Conservation (phyloP, 2,113 vertebrate species). For the Laterallus jamaicensis region DNA sequence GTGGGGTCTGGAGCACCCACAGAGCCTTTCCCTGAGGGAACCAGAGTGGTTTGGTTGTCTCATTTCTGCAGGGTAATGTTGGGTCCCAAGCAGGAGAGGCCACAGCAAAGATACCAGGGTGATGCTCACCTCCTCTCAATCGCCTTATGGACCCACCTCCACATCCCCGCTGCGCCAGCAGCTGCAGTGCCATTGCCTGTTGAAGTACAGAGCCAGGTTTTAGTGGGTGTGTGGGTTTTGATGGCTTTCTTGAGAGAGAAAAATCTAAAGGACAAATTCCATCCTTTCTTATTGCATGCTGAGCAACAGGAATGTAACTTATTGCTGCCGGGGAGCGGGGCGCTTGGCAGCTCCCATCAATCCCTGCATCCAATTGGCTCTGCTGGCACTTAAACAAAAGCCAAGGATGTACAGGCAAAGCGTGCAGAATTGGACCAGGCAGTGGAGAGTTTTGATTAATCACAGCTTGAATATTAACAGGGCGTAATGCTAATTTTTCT, state of each 20-base stretch:
- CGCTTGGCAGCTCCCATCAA: constrained; percentile 32
- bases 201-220: background rate
- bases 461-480: constrained; percentile 32
- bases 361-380: background rate
- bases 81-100: rapidly evolving
- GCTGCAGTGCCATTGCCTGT: background rate
- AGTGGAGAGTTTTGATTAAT: background rate
- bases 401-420: background rate
- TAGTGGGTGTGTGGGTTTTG: background rate
- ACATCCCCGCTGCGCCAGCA: background rate
- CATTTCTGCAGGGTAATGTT: rapidly evolving
- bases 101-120: rapidly evolving
- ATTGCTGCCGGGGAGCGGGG: background rate
- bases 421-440: background rate
- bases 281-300: constrained; percentile 1
- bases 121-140: background rate
- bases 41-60: background rate
- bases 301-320: constrained; percentile 40
- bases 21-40: background rate
- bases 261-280: constrained; percentile 34
- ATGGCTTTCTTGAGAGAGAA: background rate
- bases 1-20: background rate
- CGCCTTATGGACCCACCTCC: background rate
- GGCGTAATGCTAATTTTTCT: background rate
- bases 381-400: constrained; percentile 23